phyloP scores from a whole-genome alignment of 2,888 invertebrate species.

The Vannuccia rotundouncinata region DNA sequence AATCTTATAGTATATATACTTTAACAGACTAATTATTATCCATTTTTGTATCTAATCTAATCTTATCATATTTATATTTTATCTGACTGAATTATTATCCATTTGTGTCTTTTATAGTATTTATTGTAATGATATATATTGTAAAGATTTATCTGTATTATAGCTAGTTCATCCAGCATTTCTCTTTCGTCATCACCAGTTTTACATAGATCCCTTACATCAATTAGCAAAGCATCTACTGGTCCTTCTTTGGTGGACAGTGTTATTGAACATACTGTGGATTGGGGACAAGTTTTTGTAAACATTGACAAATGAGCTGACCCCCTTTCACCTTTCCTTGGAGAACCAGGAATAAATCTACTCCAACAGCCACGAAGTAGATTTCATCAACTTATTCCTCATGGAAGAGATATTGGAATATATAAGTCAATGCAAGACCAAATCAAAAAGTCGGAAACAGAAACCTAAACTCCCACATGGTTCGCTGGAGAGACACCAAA shows the following conservation, averaged over 20 bases:
- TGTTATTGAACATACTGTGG: neutral
- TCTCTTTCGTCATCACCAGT: neutral
- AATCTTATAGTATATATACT: no score
- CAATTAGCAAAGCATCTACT: neutral
- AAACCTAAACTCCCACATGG: neutral
- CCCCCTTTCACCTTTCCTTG: neutral
- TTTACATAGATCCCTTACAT: neutral
- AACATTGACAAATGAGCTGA: neutral
- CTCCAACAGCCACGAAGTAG: neutral
- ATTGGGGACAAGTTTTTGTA: neutral
- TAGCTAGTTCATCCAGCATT: neutral
- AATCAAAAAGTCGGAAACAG: neutral
- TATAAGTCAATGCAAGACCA: neutral
- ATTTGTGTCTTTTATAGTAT: no score
- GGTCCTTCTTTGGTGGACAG: neutral
- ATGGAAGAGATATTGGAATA: neutral
- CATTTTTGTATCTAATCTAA: no score
- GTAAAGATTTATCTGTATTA: no score
- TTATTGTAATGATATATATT: no score
- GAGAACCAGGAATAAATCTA: neutral
- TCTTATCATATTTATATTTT: no score
- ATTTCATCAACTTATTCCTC: neutral
- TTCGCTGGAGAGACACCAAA: no score
- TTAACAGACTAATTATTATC: no score
- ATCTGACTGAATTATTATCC: no score